A percentile compares a stretch with the other conserved stretches of the same genome.
phyloP scores from a whole-genome alignment of 2,888 invertebrate genomes.

The Hypselothyrea guttata region DNA sequence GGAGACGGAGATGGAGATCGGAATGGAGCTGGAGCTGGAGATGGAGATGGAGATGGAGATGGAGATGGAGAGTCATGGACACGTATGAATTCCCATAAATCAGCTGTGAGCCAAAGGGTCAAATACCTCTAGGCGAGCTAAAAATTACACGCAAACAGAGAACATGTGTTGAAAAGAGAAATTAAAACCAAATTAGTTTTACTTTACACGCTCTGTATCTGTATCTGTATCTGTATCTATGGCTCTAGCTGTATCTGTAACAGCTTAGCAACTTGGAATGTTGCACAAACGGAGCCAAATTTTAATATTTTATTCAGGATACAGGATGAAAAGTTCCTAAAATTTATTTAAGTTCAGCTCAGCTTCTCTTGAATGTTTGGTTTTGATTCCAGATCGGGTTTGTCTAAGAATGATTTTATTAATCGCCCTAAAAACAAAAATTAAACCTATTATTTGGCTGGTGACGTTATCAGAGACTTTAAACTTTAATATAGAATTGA shows the following conservation, averaged over 20 bases:
- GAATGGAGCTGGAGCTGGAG: conserved; percentile 29
- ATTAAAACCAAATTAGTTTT: conserved; percentile 75
- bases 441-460: no score
- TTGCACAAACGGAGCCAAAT: not conserved
- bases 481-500: no score
- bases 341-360: no score
- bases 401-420: no score
- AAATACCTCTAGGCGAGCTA: conserved; percentile 70
- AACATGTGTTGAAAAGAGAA: conserved; percentile 74
- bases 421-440: no score
- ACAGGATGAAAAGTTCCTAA: no score
- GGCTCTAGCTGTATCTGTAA: conserved; percentile 27
- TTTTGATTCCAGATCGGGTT: no score
- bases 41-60: conserved; percentile 26
- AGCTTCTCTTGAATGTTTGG: no score
- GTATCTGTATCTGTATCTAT: conserved; percentile 29
- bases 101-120: conserved; percentile 78
- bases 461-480: no score
- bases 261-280: conserved; percentile 1
- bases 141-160: conserved; percentile 68
- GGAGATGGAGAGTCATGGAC: conserved; percentile 53
- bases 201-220: conserved; percentile 50
- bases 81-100: conserved; percentile 75
- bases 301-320: no score
- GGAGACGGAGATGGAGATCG: no score